A percentile compares a stretch with the other conserved stretches of the same genome.
phyloP scores from a whole-genome alignment of 2,113 vertebrate genomes.

The Rissa tridactyla region DNA sequence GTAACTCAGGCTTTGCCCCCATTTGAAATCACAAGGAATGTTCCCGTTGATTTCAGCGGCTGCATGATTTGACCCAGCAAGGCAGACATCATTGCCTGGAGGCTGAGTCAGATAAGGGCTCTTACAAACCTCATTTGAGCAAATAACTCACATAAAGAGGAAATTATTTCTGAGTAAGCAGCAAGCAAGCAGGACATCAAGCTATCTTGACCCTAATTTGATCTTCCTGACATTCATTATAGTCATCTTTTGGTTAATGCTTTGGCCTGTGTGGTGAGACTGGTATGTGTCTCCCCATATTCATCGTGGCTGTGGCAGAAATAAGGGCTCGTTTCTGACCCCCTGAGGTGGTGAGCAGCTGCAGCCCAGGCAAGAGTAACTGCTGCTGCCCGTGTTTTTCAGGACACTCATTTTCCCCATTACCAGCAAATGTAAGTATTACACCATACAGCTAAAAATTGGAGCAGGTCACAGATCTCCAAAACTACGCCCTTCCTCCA shows the following conservation, averaged over 20 bases:
- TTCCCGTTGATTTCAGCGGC: not conserved
- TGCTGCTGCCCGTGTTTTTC: not conserved
- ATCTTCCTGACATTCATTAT: not conserved
- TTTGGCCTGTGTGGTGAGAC: not conserved
- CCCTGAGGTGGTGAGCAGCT: not conserved
- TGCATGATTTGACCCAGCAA: not conserved
- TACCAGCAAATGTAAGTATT: not conserved
- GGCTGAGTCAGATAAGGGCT: not conserved
- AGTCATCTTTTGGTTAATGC: not conserved
- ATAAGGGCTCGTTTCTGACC: not conserved
- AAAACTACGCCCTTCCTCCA: fast-evolving
- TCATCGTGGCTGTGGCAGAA: not conserved
- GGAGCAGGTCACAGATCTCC: not conserved
- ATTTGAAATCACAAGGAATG: not conserved
- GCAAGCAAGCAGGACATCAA: not conserved
- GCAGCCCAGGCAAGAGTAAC: not conserved
- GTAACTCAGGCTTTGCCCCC: not conserved
- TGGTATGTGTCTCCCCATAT: not conserved
- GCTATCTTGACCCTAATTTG: not conserved
- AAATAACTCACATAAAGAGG: not conserved
- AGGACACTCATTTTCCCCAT: not conserved
- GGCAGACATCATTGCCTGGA: not conserved
- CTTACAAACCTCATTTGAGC: not conserved
- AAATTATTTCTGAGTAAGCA: slow-evolving; percentile 26
- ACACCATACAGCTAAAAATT: not conserved